Evolutionary conservation across 1,140 invertebrate species (phyloP), one percentile per base, ranked within the genome.

Genomic region (Drosophila orosa): DNA sequence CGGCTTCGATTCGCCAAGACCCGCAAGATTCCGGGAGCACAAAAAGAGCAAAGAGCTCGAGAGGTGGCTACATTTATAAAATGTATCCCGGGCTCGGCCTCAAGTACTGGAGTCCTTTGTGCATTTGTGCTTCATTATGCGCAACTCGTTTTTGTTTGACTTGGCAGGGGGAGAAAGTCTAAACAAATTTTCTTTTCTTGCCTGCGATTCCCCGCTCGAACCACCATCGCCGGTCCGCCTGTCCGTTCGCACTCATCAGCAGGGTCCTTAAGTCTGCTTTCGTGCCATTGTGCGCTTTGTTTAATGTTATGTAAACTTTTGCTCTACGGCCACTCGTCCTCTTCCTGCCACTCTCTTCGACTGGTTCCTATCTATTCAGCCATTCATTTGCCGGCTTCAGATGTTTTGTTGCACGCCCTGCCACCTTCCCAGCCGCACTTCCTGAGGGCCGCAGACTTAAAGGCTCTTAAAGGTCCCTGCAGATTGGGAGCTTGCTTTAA

Each of bases 301-400:
- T 87, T 87, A 87, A 87, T 87, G 83, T 87, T 87, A 87, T 87
- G 83, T 89, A 87, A 87, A 87, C 83, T 87, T 87, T 89, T 87
- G 73, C 80, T 74, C 61, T 74, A 66, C 66, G 61, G 47, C 54
- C 55, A 74, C 75, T 44, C 37, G 60, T n/a, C 54, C 59, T 54
- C 35, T 31, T 31, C 29, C 66, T 39, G 69, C 67, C 57, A 37
- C 67, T 45, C 72, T 62, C 73, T 78, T 80, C 68, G 69, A 67
- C 78, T 76, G 82, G 75, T 75, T 82, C 56, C 72, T 87, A 87
- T 87, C 83, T 87, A 82, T 89, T 86, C 83, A 83, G 58, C 67
- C 83, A 87, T 87, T 89, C 76, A 87, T 87, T 87, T 79, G 74
- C 71, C 37, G 65, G 31, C 22, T 61, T 68, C 40, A 54, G 22